Evolutionary conservation across 2,888 invertebrate species (phyloP), one percentile per base, ranked within the genome.

Genomic region (Acheta domesticus): DNA sequence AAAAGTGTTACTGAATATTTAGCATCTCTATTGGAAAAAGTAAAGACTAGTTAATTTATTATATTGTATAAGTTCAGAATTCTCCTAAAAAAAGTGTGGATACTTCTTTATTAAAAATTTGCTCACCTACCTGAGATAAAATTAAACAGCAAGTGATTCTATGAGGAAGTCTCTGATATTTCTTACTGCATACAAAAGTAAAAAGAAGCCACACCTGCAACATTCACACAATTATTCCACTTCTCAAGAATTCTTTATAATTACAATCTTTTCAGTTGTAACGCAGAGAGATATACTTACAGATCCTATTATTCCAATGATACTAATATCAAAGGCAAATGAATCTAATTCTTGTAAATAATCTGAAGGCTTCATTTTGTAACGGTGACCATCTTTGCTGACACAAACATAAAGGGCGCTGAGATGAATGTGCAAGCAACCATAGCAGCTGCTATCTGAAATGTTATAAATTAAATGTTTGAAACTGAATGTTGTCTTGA

Each of bases 361-460:
- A 84, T 95, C 93, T 48, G 89, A 86, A 0, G 93, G 92, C 83
- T 89, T 89, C 77, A 91, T 83, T 93, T 92, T 77, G 93, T 93
- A 77, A 95, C 87, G 0, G 94, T 93, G 83, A 97, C 95, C 91
- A 98, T 93, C 89, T 96, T 95, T 1, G 97, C 96, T 0, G 98
- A 97, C 81, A 97, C 91, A 86, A 96, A 97, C 95, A 98, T 97
- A 83, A 98, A 89, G 0, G 98, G 98, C 0, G 96, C 98, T 19
- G 97, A 97, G 36, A 98, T 89, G 85, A 98, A 96, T 0, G 98
- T 98, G 84, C 97, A 96, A 2, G 95, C 93, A 8, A 98, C 97
- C 95, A 98, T 95, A 49, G 96, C 94, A 79, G 94, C 95, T 0
- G 97, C 97, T 87, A 97, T 93, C 94, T 96, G 86, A n/a, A 8